A percentile compares a stretch with the other conserved stretches of the same genome.
Evolutionary conservation across 2,888 invertebrate genomes (phyloP).

Genomic region (Orgyia antiqua): DNA sequence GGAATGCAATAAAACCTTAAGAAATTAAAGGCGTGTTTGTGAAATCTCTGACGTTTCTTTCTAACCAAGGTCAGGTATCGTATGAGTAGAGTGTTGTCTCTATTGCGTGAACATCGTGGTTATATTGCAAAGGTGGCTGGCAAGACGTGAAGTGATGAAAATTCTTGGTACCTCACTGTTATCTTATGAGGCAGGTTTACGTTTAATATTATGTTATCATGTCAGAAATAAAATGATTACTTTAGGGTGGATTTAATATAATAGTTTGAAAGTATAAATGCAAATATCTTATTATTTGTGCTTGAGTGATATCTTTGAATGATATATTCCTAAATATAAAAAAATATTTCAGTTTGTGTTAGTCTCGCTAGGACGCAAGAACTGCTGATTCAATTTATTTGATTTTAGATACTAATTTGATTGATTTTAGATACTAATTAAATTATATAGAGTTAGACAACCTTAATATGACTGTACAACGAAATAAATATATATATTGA

Average conservation of each 20-base stretch:
- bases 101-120: conserved; percentile 58
- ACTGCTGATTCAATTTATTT: too few relatives aligned
- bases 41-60: conserved; percentile 64
- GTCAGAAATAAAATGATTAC: conserved; percentile 42
- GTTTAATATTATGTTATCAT: conserved; percentile 66
- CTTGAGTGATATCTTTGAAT: too few relatives aligned
- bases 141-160: conserved; percentile 67
- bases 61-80: conserved; percentile 57
- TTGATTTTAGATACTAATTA: too few relatives aligned
- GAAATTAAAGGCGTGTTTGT: conserved; percentile 61
- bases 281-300: too few relatives aligned
- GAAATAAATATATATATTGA: too few relatives aligned
- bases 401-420: too few relatives aligned
- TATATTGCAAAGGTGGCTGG: conserved; percentile 68
- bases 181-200: conserved; percentile 68
- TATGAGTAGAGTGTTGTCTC: conserved; percentile 53
- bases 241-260: conserved; percentile 35
- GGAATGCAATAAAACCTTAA: conserved; percentile 76
- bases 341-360: too few relatives aligned
- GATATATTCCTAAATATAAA: too few relatives aligned
- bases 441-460: too few relatives aligned
- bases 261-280: conserved; percentile 36
- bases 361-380: too few relatives aligned
- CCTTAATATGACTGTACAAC: too few relatives aligned
- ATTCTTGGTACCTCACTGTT: conserved; percentile 73